Conservation (phyloP, 2,113 vertebrate species). For the Aspiorhynchus laticeps region DNA sequence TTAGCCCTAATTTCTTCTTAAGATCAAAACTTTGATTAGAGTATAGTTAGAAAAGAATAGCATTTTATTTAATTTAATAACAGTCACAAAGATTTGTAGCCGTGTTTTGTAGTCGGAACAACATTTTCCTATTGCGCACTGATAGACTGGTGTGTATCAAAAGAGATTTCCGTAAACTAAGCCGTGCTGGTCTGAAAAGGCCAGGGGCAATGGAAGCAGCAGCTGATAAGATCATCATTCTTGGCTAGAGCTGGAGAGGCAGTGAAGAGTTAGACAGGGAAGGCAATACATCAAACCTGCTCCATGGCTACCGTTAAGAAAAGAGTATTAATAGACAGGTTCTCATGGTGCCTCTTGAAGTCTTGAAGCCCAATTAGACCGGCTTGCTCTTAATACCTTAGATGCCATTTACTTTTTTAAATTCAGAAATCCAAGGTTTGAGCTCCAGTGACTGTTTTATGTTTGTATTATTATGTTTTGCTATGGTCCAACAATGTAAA, state of each 20-base stretch:
- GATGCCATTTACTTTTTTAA: slow-evolving; percentile 30
- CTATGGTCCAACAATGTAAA: not conserved
- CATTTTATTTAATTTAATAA: not conserved
- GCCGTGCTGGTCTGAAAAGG: slow-evolving; percentile 48
- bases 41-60: not conserved
- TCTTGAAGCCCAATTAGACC: slow-evolving; percentile 46
- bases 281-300: slow-evolving; percentile 64
- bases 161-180: slow-evolving; percentile 57
- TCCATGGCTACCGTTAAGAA: slow-evolving; percentile 41
- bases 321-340: slow-evolving; percentile 50
- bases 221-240: slow-evolving; percentile 68
- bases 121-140: slow-evolving; percentile 44
- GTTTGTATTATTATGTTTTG: not conserved
- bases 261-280: slow-evolving; percentile 62
- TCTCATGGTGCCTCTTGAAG: slow-evolving; percentile 53
- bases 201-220: slow-evolving; percentile 53
- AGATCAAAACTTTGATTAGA: not conserved
- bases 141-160: slow-evolving; percentile 45
- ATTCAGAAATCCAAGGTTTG: not conserved
- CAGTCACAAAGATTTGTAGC: not conserved
- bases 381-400: slow-evolving; percentile 48
- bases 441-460: not conserved
- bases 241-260: slow-evolving; percentile 63
- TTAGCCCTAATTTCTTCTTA: too few species aligned
- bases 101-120: slow-evolving; percentile 17